A percentile compares a stretch with the other conserved stretches of the same genome.
phyloP scores from a whole-genome alignment of 1,140 invertebrate species.

The Homarus americanus region DNA sequence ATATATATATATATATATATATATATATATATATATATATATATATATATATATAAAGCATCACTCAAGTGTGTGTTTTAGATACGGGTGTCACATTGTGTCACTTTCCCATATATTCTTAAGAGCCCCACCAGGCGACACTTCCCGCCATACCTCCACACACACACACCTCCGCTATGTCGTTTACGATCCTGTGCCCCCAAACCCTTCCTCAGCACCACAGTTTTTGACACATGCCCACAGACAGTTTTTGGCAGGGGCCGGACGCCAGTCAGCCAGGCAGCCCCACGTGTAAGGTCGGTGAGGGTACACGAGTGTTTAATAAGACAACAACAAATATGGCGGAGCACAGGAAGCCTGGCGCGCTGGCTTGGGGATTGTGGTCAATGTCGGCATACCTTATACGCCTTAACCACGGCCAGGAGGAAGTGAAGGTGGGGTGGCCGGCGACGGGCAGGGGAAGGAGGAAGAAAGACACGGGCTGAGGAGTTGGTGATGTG shows the following conservation, averaged over 20 bases:
- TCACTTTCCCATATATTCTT: no score
- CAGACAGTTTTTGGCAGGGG: neutral
- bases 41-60: neutral
- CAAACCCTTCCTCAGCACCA: no score
- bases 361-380: neutral
- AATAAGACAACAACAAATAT: conserved; percentile 19
- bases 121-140: no score
- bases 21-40: conserved; percentile 23
- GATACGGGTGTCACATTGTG: no score
- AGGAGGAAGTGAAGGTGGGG: neutral
- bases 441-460: neutral
- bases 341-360: neutral
- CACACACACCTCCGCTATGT: no score
- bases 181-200: no score
- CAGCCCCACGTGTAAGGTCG: neutral
- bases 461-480: neutral
- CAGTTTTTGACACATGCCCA: neutral
- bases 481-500: neutral
- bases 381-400: conserved; percentile 2
- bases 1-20: conserved; percentile 22
- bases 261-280: neutral
- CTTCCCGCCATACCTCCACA: no score
- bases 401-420: neutral
- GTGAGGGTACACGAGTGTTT: neutral
- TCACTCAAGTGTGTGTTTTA: no score